Evolutionary conservation across 2,797 vertebrate genomes (phyloP).

Genomic region (Momotus momota): DNA sequence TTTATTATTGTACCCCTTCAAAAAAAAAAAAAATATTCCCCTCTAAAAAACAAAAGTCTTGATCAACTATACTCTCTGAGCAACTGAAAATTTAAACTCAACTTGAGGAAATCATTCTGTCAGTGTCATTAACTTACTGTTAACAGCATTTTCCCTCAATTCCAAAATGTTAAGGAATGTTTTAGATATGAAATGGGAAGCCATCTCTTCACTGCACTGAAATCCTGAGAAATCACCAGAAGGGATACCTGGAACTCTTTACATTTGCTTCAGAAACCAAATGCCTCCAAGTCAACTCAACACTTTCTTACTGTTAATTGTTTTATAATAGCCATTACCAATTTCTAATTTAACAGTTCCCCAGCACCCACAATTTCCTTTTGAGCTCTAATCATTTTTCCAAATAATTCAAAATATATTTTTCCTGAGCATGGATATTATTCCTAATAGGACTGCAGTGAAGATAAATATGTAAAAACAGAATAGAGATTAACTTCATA

Average conservation of each 20-base stretch:
- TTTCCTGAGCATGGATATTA: conserved; percentile 16
- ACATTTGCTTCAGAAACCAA: conserved; percentile 2
- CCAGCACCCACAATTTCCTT: not conserved
- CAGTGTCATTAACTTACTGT: not conserved
- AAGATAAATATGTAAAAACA: not conserved
- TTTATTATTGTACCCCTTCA: too few relatives aligned
- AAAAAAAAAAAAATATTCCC: too few relatives aligned
- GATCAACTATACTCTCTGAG: not conserved
- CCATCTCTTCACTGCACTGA: not conserved
- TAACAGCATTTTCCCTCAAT: not conserved
- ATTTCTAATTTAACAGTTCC: conserved; percentile 41
- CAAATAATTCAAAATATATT: not conserved
- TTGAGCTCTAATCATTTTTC: not conserved
- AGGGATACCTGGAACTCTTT: not conserved
- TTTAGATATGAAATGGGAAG: not conserved
- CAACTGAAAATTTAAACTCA: not conserved
- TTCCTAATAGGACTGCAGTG: not conserved
- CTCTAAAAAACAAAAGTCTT: not conserved
- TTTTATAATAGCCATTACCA: conserved; percentile 22
- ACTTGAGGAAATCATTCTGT: not conserved
- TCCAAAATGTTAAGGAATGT: not conserved
- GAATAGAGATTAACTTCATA: not conserved
- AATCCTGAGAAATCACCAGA: not conserved
- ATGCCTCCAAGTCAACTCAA: not conserved
- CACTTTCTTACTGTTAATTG: conserved; percentile 1